Percentiles rank a stretch among this genome's conserved stretches.
phyloP scores from a whole-genome alignment of 2,797 vertebrate genomes.

The Enoplosus armatus region DNA sequence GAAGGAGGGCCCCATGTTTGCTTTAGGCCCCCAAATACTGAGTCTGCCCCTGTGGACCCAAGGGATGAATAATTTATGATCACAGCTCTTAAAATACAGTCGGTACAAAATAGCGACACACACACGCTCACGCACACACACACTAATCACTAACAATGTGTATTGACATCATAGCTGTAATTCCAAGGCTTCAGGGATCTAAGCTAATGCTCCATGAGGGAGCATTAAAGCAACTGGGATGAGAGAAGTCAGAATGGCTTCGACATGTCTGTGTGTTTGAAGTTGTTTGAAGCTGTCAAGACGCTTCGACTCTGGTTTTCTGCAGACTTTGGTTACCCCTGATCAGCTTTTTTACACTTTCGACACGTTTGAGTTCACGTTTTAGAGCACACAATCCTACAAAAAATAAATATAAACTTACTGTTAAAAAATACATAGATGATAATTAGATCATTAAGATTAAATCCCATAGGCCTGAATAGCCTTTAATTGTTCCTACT shows the following conservation, averaged over 20 bases:
- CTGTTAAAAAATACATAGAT: not conserved
- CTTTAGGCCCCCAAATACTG: not conserved
- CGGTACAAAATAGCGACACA: slow-evolving; percentile 16
- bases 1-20: not conserved
- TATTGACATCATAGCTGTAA: slow-evolving; percentile 56
- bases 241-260: slow-evolving; percentile 33
- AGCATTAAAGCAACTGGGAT: slow-evolving; percentile 57
- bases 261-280: slow-evolving; percentile 40
- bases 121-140: not conserved
- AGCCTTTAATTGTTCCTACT: not conserved
- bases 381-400: not conserved
- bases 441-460: not conserved
- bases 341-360: not conserved
- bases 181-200: slow-evolving; percentile 53
- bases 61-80: not conserved
- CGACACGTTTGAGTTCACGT: not conserved
- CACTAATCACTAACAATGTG: slow-evolving; percentile 49
- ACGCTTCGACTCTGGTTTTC: slow-evolving; percentile 6
- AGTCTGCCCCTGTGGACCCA: not conserved
- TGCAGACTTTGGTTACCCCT: not conserved
- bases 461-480: not conserved
- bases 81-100: slow-evolving; percentile 35
- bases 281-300: slow-evolving; percentile 33
- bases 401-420: not conserved
- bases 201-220: slow-evolving; percentile 55